phyloP scores from a whole-genome alignment of 2,888 invertebrate species.

The Cerastoderma edule region DNA sequence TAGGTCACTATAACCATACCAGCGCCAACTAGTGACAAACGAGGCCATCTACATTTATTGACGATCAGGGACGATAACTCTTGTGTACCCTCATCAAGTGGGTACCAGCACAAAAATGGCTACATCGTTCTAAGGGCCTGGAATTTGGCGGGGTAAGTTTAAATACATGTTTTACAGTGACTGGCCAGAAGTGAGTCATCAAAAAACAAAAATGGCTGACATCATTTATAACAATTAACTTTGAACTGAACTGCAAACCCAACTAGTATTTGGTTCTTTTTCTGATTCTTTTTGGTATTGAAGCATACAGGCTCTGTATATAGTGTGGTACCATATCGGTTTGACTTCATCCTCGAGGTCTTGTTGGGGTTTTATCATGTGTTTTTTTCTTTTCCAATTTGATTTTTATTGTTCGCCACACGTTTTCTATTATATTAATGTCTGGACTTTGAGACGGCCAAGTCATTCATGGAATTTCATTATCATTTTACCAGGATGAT shows the following conservation, averaged over 20 bases:
- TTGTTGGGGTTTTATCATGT: too few species aligned
- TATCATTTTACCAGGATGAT: constrained; percentile 13
- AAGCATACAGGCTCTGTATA: too few species aligned
- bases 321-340: too few species aligned
- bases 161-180: neutral
- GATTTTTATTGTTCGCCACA: neutral
- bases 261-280: neutral
- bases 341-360: too few species aligned
- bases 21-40: constrained; percentile 66
- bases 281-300: too few species aligned
- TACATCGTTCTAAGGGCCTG: constrained; percentile 77
- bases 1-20: constrained; percentile 79
- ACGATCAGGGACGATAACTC: constrained; percentile 80
- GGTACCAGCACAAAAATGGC: constrained; percentile 71
- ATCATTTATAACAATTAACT: too few species aligned
- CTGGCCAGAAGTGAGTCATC: too few species aligned
- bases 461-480: constrained; percentile 24
- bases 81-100: constrained; percentile 75
- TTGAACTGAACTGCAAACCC: neutral
- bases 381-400: too few species aligned
- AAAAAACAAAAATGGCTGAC: too few species aligned
- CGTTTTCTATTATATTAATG: constrained; percentile 2
- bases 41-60: constrained; percentile 73
- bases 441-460: too few species aligned
- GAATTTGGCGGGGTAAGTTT: constrained; percentile 78